Conservation (phyloP, 2,797 vertebrate genomes). For the Heterohyrax brucei region DNA sequence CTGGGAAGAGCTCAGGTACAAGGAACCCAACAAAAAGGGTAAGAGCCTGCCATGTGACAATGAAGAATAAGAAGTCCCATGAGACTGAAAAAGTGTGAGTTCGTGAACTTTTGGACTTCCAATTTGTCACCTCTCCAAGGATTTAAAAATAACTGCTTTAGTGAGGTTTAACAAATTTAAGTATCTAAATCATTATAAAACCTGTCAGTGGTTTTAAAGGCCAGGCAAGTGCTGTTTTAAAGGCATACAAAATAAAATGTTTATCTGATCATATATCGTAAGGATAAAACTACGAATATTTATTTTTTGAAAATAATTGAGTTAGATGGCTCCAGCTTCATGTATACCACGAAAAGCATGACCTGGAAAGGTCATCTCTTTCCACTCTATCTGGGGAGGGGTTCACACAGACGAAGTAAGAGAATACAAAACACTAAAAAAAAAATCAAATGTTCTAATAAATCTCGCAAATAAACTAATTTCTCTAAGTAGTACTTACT, state of each 20-base stretch:
- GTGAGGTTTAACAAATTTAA: slow-evolving; percentile 50
- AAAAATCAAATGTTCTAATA: slow-evolving; percentile 51
- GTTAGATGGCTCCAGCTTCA: not conserved
- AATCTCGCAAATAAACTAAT: slow-evolving; percentile 11
- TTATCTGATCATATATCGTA: slow-evolving; percentile 53
- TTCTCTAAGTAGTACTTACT: slow-evolving; percentile 56
- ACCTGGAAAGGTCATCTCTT: not conserved
- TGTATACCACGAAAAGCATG: not conserved
- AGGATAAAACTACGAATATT: slow-evolving; percentile 31
- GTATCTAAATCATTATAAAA: slow-evolving; percentile 12
- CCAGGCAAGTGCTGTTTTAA: slow-evolving; percentile 3
- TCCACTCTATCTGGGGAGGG: not conserved
- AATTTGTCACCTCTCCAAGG: slow-evolving; percentile 39
- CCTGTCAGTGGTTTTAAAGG: slow-evolving; percentile 46
- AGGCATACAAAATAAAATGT: slow-evolving; percentile 59
- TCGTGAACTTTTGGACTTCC: slow-evolving; percentile 15
- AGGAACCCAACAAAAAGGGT: not conserved
- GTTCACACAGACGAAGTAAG: not conserved
- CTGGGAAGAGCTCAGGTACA: not conserved
- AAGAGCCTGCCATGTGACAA: not conserved
- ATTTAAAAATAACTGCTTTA: slow-evolving; percentile 55
- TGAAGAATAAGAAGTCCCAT: not conserved
- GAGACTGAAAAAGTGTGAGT: not conserved
- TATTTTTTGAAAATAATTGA: not conserved
- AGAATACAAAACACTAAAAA: slow-evolving; percentile 48